A percentile compares a stretch with the other conserved stretches of the same genome.
These are phyloP conservation scores for Druon quercuslanigerum DNA, from an alignment of 1,140 invertebrate species.

Conservation along the genomic window DNA sequence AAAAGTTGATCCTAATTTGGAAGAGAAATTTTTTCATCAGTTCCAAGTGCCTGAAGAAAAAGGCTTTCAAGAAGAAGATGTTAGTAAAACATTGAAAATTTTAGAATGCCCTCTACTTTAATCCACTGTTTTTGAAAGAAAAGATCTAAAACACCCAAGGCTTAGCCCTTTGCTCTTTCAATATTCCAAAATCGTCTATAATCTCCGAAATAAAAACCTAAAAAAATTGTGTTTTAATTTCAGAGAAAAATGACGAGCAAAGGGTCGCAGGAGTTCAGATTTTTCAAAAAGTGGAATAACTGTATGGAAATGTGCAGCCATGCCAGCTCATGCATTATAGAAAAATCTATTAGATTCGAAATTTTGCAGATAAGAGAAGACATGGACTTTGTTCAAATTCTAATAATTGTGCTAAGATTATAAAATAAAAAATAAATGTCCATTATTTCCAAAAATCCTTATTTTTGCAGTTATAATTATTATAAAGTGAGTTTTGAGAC, in stretches of 20 bases:
- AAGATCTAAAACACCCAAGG: no score
- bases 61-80: no score
- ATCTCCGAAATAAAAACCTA: no score
- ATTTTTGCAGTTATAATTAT: no score
- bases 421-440: not conserved
- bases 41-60: not conserved
- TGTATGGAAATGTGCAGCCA: conserved; percentile 3
- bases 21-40: conserved; percentile 18
- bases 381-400: conserved; percentile 9
- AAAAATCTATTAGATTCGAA: conserved; percentile 3
- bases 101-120: no score
- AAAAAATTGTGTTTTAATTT: no score
- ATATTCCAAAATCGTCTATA: no score
- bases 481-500: no score
- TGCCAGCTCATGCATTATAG: conserved; percentile 10
- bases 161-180: no score
- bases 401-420: not conserved
- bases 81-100: no score
- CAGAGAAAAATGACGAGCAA: no score
- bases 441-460: not conserved
- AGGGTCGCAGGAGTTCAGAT: not conserved
- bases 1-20: not conserved
- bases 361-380: not conserved
- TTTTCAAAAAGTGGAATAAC: not conserved
- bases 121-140: no score